These are phyloP conservation scores for Hydrocynus forskahlii DNA, from an alignment of 2,797 vertebrate genomes.

Conservation along the genomic window DNA sequence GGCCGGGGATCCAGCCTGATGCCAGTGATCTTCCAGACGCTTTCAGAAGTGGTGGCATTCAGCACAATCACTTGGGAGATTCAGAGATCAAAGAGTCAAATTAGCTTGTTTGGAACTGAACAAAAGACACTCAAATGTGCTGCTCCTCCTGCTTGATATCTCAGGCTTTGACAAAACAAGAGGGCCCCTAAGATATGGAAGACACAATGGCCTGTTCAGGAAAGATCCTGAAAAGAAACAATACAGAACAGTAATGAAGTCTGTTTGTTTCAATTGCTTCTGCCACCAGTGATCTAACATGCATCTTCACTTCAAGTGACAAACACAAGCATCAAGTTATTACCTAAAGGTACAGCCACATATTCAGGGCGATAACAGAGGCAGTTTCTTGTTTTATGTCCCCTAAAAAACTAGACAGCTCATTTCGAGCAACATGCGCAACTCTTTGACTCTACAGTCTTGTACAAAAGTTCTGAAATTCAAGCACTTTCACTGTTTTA, in stretches of 20 bases:
- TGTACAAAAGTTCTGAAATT: background rate
- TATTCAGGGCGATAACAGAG: background rate
- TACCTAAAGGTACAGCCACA: background rate
- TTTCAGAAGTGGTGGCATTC: conserved; percentile 25
- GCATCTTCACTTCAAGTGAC: background rate
- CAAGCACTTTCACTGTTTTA: background rate
- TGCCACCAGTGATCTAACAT: conserved; percentile 17
- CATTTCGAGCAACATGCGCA: background rate
- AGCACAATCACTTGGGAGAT: background rate
- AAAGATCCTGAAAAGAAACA: conserved; percentile 22
- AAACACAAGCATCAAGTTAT: conserved; percentile 9
- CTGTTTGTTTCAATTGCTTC: conserved; percentile 25
- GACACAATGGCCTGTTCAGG: background rate
- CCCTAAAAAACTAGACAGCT: conserved; percentile 3
- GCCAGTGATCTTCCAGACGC: conserved; percentile 12
- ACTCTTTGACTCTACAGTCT: background rate
- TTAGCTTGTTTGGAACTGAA: conserved; percentile 14
- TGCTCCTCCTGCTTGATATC: conserved; percentile 9
- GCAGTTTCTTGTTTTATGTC: background rate
- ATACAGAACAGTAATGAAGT: background rate
- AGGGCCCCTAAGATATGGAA: conserved; percentile 19
- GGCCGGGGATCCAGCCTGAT: background rate
- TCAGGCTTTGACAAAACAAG: background rate
- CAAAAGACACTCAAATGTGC: conserved; percentile 28
- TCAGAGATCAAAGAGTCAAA: conserved; percentile 45